Percentiles rank a stretch among this genome's conserved stretches.
Evolutionary conservation across 2,797 vertebrate species (phyloP).

Genomic region (Notoglanidium macrostoma): DNA sequence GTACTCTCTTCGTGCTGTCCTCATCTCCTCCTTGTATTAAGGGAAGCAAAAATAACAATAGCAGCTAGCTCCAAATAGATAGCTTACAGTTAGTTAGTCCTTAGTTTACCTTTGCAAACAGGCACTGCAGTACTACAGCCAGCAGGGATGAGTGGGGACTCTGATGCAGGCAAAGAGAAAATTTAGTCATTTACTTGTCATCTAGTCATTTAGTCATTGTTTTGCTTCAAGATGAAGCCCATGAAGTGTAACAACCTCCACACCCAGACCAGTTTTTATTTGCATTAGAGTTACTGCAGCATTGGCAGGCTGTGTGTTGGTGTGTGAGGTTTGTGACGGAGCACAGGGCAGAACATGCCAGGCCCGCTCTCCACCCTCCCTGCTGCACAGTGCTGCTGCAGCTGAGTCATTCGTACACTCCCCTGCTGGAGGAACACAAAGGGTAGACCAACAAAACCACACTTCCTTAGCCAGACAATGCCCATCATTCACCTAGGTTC

Average conservation of each 20-base stretch:
- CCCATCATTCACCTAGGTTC: background rate
- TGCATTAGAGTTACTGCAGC: constrained; percentile 23
- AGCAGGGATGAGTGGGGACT: background rate
- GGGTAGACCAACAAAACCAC: constrained; percentile 15
- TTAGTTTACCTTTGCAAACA: constrained; percentile 32
- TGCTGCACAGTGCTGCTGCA: background rate
- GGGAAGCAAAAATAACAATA: background rate
- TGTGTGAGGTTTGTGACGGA: background rate
- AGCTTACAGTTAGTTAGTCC: background rate
- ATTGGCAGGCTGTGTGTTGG: background rate
- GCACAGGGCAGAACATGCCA: background rate
- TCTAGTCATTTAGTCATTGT: constrained; percentile 6
- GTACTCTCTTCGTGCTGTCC: constrained; percentile 68
- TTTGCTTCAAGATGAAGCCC: background rate
- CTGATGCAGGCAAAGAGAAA: background rate
- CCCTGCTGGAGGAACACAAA: constrained; percentile 18
- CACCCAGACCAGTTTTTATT: constrained; percentile 37
- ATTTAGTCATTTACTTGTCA: background rate
- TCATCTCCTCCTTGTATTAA: background rate
- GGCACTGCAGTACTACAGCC: constrained; percentile 28
- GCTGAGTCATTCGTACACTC: constrained; percentile 31
- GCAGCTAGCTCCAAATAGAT: background rate
- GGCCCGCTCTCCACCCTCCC: constrained; percentile 7
- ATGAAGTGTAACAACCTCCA: background rate
- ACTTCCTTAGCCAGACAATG: background rate